These are phyloP conservation scores for Tichodroma muraria DNA, from an alignment of 2,113 vertebrate species.

Conservation along the genomic window DNA sequence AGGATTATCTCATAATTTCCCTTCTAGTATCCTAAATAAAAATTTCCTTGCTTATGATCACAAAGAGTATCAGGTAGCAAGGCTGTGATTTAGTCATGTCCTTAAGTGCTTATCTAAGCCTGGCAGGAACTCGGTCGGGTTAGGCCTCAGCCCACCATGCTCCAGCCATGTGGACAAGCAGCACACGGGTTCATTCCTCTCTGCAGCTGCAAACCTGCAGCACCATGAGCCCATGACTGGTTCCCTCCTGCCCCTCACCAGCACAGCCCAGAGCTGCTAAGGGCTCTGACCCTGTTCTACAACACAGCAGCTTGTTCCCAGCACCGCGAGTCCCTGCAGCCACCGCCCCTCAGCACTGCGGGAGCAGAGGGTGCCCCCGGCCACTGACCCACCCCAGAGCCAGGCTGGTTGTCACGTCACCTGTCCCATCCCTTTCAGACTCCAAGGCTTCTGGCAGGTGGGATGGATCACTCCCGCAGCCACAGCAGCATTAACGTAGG, in stretches of 20 bases:
- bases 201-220: not conserved
- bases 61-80: not conserved
- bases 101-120: not conserved
- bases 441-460: not conserved
- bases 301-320: fast-evolving
- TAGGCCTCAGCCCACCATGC: fast-evolving
- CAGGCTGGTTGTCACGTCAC: fast-evolving
- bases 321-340: fast-evolving
- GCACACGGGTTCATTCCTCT: not conserved
- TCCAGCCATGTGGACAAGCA: fast-evolving
- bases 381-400: fast-evolving
- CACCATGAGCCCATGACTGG: fast-evolving
- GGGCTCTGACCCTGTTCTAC: not conserved
- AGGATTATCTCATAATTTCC: not conserved
- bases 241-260: not conserved
- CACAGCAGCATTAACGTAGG: not conserved
- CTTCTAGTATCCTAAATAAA: not conserved
- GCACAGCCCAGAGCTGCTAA: not conserved
- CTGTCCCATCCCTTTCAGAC: not conserved
- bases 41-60: not conserved
- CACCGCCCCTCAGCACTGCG: not conserved
- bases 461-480: not conserved
- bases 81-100: not conserved
- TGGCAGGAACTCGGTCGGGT: not conserved
- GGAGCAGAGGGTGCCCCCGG: not conserved